phyloP scores from a whole-genome alignment of 2,113 vertebrate genomes.

The Gasterosteus nipponicus region DNA sequence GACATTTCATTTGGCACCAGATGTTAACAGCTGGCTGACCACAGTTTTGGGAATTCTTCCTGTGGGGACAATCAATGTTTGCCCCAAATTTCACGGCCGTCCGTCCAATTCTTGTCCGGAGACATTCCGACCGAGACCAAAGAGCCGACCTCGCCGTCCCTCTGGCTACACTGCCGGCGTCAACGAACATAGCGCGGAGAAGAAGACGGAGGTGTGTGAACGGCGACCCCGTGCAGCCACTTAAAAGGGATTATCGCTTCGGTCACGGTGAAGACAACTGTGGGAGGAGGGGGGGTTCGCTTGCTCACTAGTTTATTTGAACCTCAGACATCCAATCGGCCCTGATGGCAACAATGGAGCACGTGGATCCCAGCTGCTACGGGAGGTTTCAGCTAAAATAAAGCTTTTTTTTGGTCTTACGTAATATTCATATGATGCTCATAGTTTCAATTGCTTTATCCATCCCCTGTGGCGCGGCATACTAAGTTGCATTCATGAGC shows the following conservation, averaged over 20 bases:
- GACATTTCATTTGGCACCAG: neutral
- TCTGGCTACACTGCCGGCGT: neutral
- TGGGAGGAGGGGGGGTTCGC: no score
- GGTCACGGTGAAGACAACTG: no score
- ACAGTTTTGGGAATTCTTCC: neutral
- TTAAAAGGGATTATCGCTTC: no score
- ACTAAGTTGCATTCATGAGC: constrained; percentile 1
- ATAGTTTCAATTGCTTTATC: constrained; percentile 9
- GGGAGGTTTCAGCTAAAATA: neutral
- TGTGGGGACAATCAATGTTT: neutral
- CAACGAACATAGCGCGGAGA: neutral
- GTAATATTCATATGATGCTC: neutral
- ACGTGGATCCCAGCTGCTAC: neutral
- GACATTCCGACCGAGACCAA: neutral
- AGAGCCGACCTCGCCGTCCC: neutral
- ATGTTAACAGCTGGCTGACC: neutral
- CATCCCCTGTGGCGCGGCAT: neutral
- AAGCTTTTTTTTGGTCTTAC: neutral
- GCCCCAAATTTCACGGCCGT: neutral
- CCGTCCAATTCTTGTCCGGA: neutral
- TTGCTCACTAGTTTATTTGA: no score
- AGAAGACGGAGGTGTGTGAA: neutral
- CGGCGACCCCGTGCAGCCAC: neutral
- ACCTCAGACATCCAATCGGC: no score
- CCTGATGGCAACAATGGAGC: neutral